Percentiles rank a stretch among this genome's conserved stretches.
Conservation (phyloP, 2,888 invertebrate species). For the Hofmannophila pseudospretella region DNA sequence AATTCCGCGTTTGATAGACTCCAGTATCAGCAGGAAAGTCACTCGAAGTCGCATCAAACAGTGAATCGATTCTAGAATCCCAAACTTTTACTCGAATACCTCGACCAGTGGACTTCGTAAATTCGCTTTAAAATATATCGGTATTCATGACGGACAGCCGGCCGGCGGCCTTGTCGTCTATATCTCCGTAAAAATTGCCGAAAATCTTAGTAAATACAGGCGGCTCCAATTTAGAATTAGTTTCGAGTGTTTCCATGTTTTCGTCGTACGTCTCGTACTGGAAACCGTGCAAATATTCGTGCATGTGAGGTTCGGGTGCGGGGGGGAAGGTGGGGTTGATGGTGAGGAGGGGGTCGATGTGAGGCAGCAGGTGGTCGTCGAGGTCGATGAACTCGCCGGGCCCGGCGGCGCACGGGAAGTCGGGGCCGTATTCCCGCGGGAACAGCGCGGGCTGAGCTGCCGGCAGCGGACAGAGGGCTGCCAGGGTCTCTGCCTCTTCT, state of each 20-base stretch:
- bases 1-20: too few species aligned
- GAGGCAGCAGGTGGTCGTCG: slow-evolving; percentile 50
- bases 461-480: background rate
- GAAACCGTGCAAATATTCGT: background rate
- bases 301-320: background rate
- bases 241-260: background rate
- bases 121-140: slow-evolving; percentile 39
- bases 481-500: background rate
- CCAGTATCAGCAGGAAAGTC: too few species aligned
- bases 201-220: slow-evolving; percentile 41
- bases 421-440: slow-evolving; percentile 54
- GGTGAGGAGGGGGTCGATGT: slow-evolving; percentile 61
- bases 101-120: background rate
- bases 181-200: slow-evolving; percentile 26
- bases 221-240: slow-evolving; percentile 38
- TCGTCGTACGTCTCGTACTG: slow-evolving; percentile 1
- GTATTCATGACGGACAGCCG: slow-evolving; percentile 40
- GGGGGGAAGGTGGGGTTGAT: slow-evolving; percentile 12
- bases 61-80: too few species aligned
- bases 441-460: slow-evolving; percentile 8
- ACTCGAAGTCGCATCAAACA: too few species aligned
- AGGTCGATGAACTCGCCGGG: slow-evolving; percentile 32
- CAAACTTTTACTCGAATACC: too few species aligned
- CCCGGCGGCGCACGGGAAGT: slow-evolving; percentile 27
- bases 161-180: slow-evolving; percentile 29